These are phyloP conservation scores for Actinia tenebrosa DNA, from an alignment of 64 coral and sea anemone genomes.

Conservation along the genomic window DNA sequence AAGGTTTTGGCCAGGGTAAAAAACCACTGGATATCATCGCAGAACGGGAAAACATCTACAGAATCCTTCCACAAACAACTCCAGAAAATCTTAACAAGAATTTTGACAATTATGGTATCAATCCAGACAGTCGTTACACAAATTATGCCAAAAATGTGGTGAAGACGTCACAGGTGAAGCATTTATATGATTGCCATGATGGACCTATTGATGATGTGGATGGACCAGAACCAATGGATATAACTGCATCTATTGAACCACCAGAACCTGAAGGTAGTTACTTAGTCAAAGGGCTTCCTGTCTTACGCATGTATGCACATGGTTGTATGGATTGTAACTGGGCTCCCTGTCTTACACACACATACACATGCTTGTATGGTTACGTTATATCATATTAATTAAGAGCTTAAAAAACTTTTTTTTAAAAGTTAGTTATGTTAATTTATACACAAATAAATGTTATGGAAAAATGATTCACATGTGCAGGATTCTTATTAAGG, in stretches of 20 bases:
- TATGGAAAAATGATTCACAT: too few species aligned
- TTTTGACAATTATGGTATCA: constrained; percentile 72
- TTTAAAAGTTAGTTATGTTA: too few species aligned
- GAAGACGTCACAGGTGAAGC: constrained; percentile 50
- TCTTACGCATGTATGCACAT: neutral
- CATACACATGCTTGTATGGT: too few species aligned
- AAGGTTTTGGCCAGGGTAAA: constrained; percentile 78
- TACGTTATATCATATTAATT: too few species aligned
- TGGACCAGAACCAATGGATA: constrained; percentile 80
- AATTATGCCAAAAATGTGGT: constrained; percentile 69
- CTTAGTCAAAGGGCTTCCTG: neutral
- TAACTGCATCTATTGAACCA: neutral
- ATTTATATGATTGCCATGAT: constrained; percentile 64
- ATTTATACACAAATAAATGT: too few species aligned
- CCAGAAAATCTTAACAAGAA: constrained; percentile 80
- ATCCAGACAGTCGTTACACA: constrained; percentile 73
- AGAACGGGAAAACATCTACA: constrained; percentile 80
- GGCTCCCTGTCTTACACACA: too few species aligned
- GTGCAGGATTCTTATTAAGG: too few species aligned
- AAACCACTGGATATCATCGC: constrained; percentile 75
- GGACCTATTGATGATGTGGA: constrained; percentile 46
- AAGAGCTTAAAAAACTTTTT: too few species aligned
- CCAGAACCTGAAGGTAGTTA: neutral
- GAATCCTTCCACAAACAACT: constrained; percentile 87
- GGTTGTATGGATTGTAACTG: too few species aligned